A percentile compares a stretch with the other conserved stretches of the same genome.
Evolutionary conservation across 2,113 vertebrate species (phyloP).

Genomic region (Pholis gunnellus): DNA sequence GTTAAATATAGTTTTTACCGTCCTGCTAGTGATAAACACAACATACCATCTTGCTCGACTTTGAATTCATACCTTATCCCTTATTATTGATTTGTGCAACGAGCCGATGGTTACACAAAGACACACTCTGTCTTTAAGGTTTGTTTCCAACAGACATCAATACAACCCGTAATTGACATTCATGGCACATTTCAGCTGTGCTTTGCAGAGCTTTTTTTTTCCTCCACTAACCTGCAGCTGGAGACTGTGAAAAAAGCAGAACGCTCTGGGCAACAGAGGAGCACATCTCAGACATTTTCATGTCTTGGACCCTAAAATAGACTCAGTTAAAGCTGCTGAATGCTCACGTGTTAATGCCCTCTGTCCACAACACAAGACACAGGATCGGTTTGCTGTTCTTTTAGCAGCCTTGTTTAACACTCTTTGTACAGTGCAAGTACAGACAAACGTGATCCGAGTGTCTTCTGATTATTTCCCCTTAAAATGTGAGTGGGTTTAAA

Average conservation of each 20-base stretch:
- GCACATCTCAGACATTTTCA: conserved; percentile 1
- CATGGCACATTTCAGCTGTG: conserved; percentile 45
- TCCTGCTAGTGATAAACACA: background rate
- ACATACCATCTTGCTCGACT: background rate
- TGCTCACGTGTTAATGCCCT: background rate
- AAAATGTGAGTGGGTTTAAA: background rate
- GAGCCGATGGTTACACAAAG: background rate
- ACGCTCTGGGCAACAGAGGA: conserved; percentile 15
- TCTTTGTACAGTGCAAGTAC: background rate
- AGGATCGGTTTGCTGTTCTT: background rate
- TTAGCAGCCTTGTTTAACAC: background rate
- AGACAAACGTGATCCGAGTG: background rate
- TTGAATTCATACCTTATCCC: background rate
- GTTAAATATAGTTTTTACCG: background rate
- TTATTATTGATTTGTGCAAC: conserved; percentile 8
- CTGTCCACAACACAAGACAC: background rate
- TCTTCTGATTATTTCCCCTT: background rate
- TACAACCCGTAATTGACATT: conserved; percentile 50
- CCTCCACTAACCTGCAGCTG: conserved; percentile 36
- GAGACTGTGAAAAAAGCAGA: conserved; percentile 7
- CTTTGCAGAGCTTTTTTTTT: conserved; percentile 31
- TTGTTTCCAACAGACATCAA: conserved; percentile 26
- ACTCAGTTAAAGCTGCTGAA: conserved; percentile 5
- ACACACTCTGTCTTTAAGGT: conserved; percentile 6
- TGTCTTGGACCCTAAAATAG: background rate